Evolutionary conservation across 2,113 vertebrate genomes (phyloP).

Genomic region (Sturnus vulgaris): DNA sequence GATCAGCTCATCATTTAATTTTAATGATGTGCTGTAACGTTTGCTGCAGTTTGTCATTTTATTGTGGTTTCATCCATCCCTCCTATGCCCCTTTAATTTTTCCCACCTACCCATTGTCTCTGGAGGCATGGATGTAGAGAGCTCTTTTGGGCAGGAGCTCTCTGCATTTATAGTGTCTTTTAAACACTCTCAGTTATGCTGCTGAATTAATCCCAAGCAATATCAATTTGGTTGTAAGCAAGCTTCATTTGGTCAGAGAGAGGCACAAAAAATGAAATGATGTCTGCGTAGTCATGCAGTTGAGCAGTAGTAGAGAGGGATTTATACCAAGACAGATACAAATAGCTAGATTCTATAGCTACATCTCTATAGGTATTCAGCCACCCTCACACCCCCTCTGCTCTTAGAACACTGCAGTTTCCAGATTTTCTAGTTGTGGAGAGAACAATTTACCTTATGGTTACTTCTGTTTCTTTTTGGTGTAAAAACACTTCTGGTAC

Average conservation of each 20-base stretch:
- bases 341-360: neutral
- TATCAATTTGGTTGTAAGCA: neutral
- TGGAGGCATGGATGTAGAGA: rapidly evolving
- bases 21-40: neutral
- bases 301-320: neutral
- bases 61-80: neutral
- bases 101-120: neutral
- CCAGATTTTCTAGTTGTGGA: neutral
- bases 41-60: neutral
- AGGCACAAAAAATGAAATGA: neutral
- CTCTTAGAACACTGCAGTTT: neutral
- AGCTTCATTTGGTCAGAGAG: neutral
- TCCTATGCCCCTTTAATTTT: neutral
- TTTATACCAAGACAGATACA: neutral
- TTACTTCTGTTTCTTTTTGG: neutral
- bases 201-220: neutral
- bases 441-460: neutral
- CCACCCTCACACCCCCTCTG: neutral
- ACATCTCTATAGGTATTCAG: neutral
- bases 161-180: neutral
- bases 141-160: neutral
- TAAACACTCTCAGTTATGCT: neutral
- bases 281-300: neutral
- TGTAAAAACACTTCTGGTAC: neutral
- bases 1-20: neutral